These are phyloP conservation scores for Ochlodes sylvanus DNA, from an alignment of 2,888 invertebrate genomes.

Conservation along the genomic window DNA sequence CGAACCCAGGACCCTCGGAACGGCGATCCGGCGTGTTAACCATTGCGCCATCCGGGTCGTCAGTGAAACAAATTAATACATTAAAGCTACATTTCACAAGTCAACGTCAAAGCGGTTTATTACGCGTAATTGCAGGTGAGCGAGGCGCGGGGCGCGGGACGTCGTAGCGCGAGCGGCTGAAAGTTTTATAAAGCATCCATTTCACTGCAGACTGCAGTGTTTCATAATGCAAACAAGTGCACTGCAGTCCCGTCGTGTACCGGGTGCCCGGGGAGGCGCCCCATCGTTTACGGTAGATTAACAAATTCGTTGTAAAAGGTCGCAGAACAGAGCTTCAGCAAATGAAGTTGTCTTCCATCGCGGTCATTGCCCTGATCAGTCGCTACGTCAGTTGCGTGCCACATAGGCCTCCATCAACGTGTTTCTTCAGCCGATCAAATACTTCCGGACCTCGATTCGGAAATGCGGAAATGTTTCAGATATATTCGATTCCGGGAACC, in stretches of 20 bases:
- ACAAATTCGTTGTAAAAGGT: neutral
- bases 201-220: constrained; percentile 23
- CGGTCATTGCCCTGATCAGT: no score
- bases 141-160: neutral
- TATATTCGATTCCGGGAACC: no score
- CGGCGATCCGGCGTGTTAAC: no score
- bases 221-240: constrained; percentile 26
- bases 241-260: constrained; percentile 12
- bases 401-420: no score
- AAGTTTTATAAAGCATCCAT: constrained; percentile 7
- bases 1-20: no score
- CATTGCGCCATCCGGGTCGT: no score
- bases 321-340: neutral
- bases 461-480: no score
- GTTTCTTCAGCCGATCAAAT: no score
- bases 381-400: no score
- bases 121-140: neutral
- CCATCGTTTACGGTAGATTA: neutral
- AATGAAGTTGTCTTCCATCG: no score
- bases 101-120: constrained; percentile 2
- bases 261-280: neutral
- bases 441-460: no score
- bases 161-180: neutral
- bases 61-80: constrained; percentile 8
- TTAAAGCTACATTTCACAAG: neutral